These are phyloP conservation scores for Chrysina gloriosa DNA, from an alignment of 2,888 invertebrate genomes.

Conservation along the genomic window DNA sequence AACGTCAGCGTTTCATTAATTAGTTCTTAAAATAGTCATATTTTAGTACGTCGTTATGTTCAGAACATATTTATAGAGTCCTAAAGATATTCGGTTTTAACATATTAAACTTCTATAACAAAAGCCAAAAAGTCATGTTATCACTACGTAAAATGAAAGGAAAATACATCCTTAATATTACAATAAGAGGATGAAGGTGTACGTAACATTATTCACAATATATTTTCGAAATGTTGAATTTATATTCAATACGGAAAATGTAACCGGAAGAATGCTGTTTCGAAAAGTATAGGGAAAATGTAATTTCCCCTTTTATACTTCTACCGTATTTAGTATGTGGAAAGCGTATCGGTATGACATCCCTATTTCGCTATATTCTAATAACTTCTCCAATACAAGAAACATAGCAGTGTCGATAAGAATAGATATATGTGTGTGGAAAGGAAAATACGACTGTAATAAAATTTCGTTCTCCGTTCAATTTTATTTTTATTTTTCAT, in stretches of 20 bases:
- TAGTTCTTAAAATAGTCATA: too few species aligned
- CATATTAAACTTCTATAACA: too few species aligned
- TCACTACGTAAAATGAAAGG: too few species aligned
- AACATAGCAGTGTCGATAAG: constrained; percentile 48
- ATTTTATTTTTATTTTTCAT: constrained; percentile 22
- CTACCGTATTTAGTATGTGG: constrained; percentile 36
- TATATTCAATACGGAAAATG: constrained; percentile 32
- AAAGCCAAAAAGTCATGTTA: too few species aligned
- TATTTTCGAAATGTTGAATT: constrained; percentile 29
- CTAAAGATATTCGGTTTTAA: too few species aligned
- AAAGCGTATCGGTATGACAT: constrained; percentile 26
- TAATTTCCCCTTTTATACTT: constrained; percentile 40
- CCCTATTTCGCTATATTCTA: constrained; percentile 29
- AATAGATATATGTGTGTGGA: constrained; percentile 37
- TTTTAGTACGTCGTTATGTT: too few species aligned
- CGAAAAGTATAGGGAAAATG: constrained; percentile 39
- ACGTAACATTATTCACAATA: not conserved
- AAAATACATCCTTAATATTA: too few species aligned
- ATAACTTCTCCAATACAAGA: constrained; percentile 42
- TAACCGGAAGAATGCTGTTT: constrained; percentile 33
- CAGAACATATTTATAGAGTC: too few species aligned
- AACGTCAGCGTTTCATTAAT: too few species aligned
- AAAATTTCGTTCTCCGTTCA: constrained; percentile 39
- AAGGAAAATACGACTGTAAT: constrained; percentile 43
- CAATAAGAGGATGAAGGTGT: too few species aligned